A percentile compares a stretch with the other conserved stretches of the same genome.
phyloP scores from a whole-genome alignment of 1,140 invertebrate genomes.

The Hylyphantes graminicola region DNA sequence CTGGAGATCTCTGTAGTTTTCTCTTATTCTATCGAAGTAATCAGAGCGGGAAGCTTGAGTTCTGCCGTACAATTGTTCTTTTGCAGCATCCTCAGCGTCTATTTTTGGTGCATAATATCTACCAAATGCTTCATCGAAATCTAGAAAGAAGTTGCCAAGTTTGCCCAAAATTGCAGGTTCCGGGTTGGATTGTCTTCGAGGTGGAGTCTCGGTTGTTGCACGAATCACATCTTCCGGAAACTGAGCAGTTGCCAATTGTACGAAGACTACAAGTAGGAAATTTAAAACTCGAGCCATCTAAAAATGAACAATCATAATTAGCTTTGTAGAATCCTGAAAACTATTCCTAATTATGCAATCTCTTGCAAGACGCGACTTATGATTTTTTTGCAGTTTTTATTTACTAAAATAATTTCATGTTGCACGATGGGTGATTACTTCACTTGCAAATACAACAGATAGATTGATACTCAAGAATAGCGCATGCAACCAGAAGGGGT shows the following conservation, averaged over 20 bases:
- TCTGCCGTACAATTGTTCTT: constrained; percentile 7
- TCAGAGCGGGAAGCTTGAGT: background rate
- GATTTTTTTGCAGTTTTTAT: no score
- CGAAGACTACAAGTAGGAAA: background rate
- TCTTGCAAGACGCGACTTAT: no score
- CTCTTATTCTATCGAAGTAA: constrained; percentile 27
- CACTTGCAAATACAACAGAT: no score
- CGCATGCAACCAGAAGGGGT: no score
- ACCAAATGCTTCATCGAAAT: constrained; percentile 21
- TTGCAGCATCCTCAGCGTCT: background rate
- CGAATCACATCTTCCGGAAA: background rate
- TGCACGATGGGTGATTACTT: no score
- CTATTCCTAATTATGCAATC: no score
- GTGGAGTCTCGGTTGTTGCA: no score
- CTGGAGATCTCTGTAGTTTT: constrained; percentile 42
- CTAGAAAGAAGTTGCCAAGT: background rate
- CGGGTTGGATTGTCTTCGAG: background rate
- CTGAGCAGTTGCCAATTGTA: background rate
- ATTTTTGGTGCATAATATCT: constrained; percentile 19
- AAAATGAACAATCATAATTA: background rate
- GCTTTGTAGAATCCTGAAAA: no score
- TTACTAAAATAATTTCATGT: no score
- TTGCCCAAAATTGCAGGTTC: background rate
- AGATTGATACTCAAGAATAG: no score
- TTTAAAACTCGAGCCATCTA: background rate